Percentiles rank a stretch among this genome's conserved stretches.
Evolutionary conservation across 2,113 vertebrate species (phyloP).

Genomic region (Choloepus hoffmanni): DNA sequence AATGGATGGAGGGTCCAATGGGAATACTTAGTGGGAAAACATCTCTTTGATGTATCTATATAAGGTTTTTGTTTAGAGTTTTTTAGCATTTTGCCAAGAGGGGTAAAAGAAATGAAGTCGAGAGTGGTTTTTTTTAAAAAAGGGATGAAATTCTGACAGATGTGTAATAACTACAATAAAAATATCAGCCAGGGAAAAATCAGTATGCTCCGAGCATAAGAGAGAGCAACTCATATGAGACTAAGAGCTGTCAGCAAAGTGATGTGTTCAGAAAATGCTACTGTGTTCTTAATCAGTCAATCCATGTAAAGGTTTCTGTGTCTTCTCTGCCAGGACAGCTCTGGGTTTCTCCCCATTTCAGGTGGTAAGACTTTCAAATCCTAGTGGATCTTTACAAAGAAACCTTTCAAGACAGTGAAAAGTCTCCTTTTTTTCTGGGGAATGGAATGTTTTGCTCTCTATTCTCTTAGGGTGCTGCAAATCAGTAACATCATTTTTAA

Average conservation of each 20-base stretch:
- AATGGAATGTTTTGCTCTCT: not conserved
- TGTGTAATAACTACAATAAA: conserved; percentile 40
- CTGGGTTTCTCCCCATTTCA: not conserved
- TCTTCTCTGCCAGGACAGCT: not conserved
- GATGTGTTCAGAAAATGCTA: not conserved
- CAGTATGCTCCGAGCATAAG: not conserved
- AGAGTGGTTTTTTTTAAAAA: not conserved
- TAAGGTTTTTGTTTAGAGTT: conserved; percentile 24
- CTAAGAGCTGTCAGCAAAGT: not conserved
- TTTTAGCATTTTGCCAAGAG: not conserved
- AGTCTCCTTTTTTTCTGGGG: not conserved
- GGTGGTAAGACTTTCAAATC: not conserved
- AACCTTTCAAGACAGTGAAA: not conserved
- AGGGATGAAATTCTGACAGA: conserved; percentile 17
- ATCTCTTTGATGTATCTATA: not conserved
- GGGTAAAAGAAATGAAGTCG: not conserved
- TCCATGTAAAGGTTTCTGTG: not conserved
- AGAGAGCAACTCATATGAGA: not conserved
- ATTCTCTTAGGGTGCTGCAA: not conserved
- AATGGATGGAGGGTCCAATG: not conserved
- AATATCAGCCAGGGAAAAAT: not conserved
- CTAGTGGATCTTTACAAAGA: not conserved
- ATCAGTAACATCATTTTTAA: not conserved
- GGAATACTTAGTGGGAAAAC: not conserved
- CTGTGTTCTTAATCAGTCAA: not conserved